Evolutionary conservation across 2,113 vertebrate species (phyloP).

Genomic region (Cololabis saira): DNA sequence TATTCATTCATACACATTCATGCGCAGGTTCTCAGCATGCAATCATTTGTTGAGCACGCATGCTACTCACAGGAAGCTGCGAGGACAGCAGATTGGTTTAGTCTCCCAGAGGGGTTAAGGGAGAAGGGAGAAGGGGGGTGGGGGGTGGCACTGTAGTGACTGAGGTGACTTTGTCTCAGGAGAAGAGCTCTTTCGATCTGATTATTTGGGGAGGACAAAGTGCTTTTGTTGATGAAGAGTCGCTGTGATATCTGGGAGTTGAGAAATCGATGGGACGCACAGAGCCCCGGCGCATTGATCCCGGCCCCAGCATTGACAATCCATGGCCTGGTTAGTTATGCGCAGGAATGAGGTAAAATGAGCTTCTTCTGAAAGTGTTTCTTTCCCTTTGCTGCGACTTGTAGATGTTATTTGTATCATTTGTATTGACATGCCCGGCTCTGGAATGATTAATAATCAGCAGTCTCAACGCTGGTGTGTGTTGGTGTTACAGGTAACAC

Average conservation of each 20-base stretch:
- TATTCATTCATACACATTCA: constrained; percentile 63
- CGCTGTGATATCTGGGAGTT: constrained; percentile 87
- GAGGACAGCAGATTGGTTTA: constrained; percentile 47
- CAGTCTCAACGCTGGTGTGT: constrained; percentile 80
- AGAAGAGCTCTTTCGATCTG: constrained; percentile 81
- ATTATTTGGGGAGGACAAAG: constrained; percentile 89
- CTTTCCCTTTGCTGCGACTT: constrained; percentile 51
- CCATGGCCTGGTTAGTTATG: constrained; percentile 86
- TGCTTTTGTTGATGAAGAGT: constrained; percentile 90
- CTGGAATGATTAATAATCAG: constrained; percentile 94
- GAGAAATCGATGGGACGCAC: constrained; percentile 87
- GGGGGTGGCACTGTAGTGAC: constrained; percentile 35
- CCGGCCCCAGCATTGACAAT: constrained; percentile 83
- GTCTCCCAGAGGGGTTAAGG: constrained; percentile 12
- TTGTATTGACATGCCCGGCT: constrained; percentile 85
- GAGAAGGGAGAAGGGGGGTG: no score
- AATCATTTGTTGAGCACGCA: constrained; percentile 61
- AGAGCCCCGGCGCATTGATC: constrained; percentile 87
- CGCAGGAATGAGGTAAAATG: constrained; percentile 84
- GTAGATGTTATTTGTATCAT: constrained; percentile 60
- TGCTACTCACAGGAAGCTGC: constrained; percentile 46
- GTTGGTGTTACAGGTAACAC: constrained; percentile 15
- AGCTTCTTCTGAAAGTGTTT: constrained; percentile 85
- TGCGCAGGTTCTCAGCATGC: constrained; percentile 40
- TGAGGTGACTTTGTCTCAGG: constrained; percentile 65